Percentiles rank a stretch among this genome's conserved stretches.
phyloP scores from a whole-genome alignment of 2,888 invertebrate genomes.

The Chorisops tibialis region DNA sequence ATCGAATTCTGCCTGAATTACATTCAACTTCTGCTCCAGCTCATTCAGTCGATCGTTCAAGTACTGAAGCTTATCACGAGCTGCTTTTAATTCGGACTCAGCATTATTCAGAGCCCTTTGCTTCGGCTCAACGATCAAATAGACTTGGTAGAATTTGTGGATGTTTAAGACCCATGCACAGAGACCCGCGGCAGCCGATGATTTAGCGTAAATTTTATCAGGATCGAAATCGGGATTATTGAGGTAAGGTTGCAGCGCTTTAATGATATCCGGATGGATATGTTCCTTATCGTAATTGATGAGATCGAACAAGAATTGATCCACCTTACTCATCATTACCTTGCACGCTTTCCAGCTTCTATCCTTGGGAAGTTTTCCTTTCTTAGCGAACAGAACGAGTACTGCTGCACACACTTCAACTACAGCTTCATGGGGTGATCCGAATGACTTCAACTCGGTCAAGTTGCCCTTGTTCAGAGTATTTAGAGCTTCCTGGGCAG shows the following conservation, averaged over 20 bases:
- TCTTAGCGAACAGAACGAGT: slow-evolving; percentile 76
- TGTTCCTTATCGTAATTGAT: slow-evolving; percentile 91
- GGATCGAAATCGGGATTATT: slow-evolving; percentile 75
- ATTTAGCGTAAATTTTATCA: slow-evolving; percentile 79
- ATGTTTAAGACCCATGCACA: slow-evolving; percentile 96
- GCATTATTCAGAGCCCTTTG: slow-evolving; percentile 80
- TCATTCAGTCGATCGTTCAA: slow-evolving; percentile 70
- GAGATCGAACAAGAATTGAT: slow-evolving; percentile 78
- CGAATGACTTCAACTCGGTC: slow-evolving; percentile 92
- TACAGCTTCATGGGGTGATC: slow-evolving; percentile 85
- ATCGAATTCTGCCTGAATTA: slow-evolving; percentile 78
- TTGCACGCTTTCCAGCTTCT: slow-evolving; percentile 90
- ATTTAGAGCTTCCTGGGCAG: slow-evolving; percentile 86
- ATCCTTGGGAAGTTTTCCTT: slow-evolving; percentile 86
- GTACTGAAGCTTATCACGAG: slow-evolving; percentile 72
- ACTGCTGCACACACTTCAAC: slow-evolving; percentile 85
- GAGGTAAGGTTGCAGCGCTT: slow-evolving; percentile 62
- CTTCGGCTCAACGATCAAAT: slow-evolving; percentile 89
- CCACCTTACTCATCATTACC: slow-evolving; percentile 85
- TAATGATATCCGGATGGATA: slow-evolving; percentile 82
- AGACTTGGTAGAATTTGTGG: slow-evolving; percentile 82
- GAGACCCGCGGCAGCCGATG: slow-evolving; percentile 86
- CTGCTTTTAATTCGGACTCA: slow-evolving; percentile 77
- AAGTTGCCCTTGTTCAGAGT: slow-evolving; percentile 91
- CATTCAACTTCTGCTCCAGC: slow-evolving; percentile 69